Evolutionary conservation across 2,888 invertebrate genomes (phyloP).

Genomic region (Hybos culiciformis): DNA sequence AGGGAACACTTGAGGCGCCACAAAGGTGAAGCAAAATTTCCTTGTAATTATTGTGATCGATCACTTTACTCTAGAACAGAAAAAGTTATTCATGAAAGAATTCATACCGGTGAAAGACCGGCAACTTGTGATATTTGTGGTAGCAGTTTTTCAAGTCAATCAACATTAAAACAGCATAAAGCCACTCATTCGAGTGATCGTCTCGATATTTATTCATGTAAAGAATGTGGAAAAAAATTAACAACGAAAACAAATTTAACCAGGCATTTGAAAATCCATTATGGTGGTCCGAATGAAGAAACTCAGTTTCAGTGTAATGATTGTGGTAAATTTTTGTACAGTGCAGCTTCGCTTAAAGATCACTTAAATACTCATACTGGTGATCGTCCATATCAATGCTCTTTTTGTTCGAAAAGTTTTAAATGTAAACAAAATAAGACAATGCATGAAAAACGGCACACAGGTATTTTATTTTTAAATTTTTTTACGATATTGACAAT

Average conservation of each 20-base stretch:
- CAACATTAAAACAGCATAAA: constrained; percentile 1
- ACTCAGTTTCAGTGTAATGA: not conserved
- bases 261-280: not conserved
- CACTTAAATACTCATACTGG: constrained; percentile 1
- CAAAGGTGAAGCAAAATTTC: constrained; percentile 2
- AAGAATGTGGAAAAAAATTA: not conserved
- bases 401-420: not conserved
- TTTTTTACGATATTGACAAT: not conserved
- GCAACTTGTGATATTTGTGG: not conserved
- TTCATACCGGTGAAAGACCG: not conserved
- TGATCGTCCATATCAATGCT: not conserved
- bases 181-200: not conserved
- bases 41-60: not conserved
- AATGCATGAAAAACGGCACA: not conserved
- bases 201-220: not conserved
- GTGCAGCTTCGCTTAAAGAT: not conserved
- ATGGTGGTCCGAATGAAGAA: constrained; percentile 2
- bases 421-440: not conserved
- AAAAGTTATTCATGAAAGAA: constrained; percentile 1
- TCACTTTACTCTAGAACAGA: not conserved
- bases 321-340: not conserved
- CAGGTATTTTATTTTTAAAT: not conserved
- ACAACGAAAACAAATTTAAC: constrained; percentile 1
- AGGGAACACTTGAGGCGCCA: not conserved
- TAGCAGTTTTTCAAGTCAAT: not conserved